Evolutionary conservation across 1,140 invertebrate genomes (phyloP), one percentile per base, ranked within the genome.

Genomic region (Ceratina calcarata): DNA sequence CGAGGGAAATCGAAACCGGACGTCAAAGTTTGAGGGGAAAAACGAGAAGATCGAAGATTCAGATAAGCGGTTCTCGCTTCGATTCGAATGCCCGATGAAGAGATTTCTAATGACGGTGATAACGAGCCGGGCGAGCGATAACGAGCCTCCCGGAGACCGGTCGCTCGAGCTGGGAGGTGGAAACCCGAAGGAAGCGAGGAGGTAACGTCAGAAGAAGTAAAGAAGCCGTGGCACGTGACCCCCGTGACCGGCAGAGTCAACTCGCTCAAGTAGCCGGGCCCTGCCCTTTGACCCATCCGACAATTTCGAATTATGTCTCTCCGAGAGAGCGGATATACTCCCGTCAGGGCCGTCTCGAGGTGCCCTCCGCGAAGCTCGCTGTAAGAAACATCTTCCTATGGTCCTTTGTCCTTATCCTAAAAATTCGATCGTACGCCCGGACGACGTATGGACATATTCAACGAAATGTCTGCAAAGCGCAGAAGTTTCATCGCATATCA

Each of bases 301-400:
- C 91, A 92, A 92, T 92, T 92, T 92, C 90, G 88, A 92, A 92
- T 92, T 92, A 92, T 89, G 86, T 90, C 89, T 92, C 90, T 89
- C 90, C 86, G 87, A 85, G 87, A 90, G 90, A 90, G 79, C 90
- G 90, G 91, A 91, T 91, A 91, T 89, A 86, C 77, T 81, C 70
- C 83, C 88, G 84, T 88, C 87, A 89, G 89, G 79, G 86, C 85
- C 85, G 81, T 53, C 78, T 60, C 55, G 20, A 65, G 55, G 53
- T 61, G 45, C 27, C 58, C 64, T 55, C 45, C 6, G 16, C n/a
- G n/a, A n/a, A n/a, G n/a, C 10, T 8, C 37, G 37, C 6, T 1
- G 10, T 45, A 45, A 7, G 37, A 10, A 45, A 45, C 37, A 6
- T 45, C 6, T 45, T 10, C 37, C 37, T 10, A 10, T 45, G 10